Base-by-base conservation (phyloP, 2,113 vertebrate genomes). In the Cyanistes caeruleus region DNA sequence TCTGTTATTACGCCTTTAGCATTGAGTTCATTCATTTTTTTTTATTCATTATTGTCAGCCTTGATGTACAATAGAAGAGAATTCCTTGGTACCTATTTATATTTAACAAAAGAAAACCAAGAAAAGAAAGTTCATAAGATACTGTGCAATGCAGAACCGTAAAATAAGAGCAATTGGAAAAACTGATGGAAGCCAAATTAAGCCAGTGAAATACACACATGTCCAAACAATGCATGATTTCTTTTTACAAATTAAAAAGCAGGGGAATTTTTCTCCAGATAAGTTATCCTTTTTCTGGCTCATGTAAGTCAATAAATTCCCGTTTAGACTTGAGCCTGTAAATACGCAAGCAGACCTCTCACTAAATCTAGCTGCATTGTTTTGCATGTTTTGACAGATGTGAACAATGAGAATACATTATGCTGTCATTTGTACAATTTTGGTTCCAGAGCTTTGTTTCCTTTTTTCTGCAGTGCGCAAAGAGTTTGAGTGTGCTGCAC, bases 331-430 rank as follows among this genome's bases (percentile, higher is more conserved):
- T 58, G 53, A 69, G 52, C 23, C 63, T 88, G 63, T 69, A 95
- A 95, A 70, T 76, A 83, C 3, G 5, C 58, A 85, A 80, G 64
- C 79, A 92, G 79, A 63, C 22, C 20, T 86, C 82, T 90, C 56
- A 31, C 67, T 94, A 87, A 94, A 85, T 88, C 90, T 83, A 52
- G 68, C 79, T 59, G 67, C n/a, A 74, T 83, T 83, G 75, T 93
- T 95, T 86, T 53, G 63, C 43, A 24, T 85, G 75, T 63, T 90
- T 91, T 88, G 95, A 93, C 95, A 96, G 84, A 93, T 58, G 59
- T 48, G 78, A 91, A 51, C 68, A 91, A 84, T 56, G 70, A 83
- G 67, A 94, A 92, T 55, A 63, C 31, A 55, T 94, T 86, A 69
- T 59, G 68, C 67, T 87, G 51, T 91, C 75, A 77, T 93, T 91